Base-by-base conservation (phyloP, 2,797 vertebrate species). In the Buceros bicornis region DNA sequence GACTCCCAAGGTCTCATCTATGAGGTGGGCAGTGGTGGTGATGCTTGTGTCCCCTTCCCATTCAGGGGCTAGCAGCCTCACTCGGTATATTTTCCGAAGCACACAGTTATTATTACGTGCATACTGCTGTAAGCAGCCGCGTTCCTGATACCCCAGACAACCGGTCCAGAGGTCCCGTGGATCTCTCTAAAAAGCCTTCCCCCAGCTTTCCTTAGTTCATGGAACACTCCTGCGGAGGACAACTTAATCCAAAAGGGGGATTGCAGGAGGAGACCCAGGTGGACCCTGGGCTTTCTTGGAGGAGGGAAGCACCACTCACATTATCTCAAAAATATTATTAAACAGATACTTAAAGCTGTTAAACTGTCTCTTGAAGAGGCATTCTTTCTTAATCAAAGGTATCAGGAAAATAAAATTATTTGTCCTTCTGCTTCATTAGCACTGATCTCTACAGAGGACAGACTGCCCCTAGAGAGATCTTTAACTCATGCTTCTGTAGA, bases 31-130 rank as follows among this genome's bases (percentile, higher is more conserved):
- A 50, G 5, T 43, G 35, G 14, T 42, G 10, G 4, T 51, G 61
- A 47, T 33, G 21, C 21, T 21, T 40, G 31, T 60, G 35, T 86
- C n/a, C n/a, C 58, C 50, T 72, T 81, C 22, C 40, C 0, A 0
- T 15, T n/a, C 6, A 37, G 22, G 28, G 18, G 2, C 1, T 28
- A 64, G 48, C 53, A 64, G 50, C 65, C 57, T 81, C 0, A 0
- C 56, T 78, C 60, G 24, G 26, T 20, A 19, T 22, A 47, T 81
- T 48, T 80, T 31, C 48, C 67, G 73, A 47, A 42, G 48, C 25
- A 47, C 1, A 0, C 8, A 24, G 31, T 56, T 90, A 24, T 64
- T 50, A 31, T 21, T 33, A 40, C 28, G 72, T 67, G 57, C 50
- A 26, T 0, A 1, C 45, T 53, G 13, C 82, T 92, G 53, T 66